A percentile compares a stretch with the other conserved stretches of the same genome.
Conservation (phyloP, 2,113 vertebrate species). For the Pedetes capensis region DNA sequence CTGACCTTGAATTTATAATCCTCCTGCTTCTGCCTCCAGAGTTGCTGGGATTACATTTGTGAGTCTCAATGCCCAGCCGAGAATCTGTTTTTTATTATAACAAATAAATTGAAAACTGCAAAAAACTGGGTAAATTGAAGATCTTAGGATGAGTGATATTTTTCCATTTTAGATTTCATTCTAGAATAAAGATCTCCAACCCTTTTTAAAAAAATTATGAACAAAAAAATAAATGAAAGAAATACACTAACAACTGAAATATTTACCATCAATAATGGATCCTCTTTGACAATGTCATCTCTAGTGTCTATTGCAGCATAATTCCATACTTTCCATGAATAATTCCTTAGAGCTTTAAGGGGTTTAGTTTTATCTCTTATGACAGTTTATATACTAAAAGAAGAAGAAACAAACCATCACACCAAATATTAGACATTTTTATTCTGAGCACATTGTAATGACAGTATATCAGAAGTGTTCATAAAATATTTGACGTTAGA, state of each 20-base stretch:
- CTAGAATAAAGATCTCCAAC: background rate
- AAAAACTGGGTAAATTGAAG: background rate
- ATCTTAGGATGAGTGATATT: background rate
- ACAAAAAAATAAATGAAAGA: background rate
- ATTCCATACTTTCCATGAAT: background rate
- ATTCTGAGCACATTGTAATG: background rate
- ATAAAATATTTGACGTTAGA: background rate
- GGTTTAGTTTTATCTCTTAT: background rate
- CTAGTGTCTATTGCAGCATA: background rate
- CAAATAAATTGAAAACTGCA: background rate
- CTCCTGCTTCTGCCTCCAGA: no score
- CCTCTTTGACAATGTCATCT: background rate
- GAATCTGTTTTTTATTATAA: no score
- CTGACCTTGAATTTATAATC: no score
- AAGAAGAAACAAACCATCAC: background rate
- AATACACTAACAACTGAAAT: background rate
- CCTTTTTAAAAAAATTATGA: background rate
- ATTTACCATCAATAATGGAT: background rate
- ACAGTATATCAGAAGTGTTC: background rate
- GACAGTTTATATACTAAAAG: background rate
- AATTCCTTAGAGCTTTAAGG: background rate
- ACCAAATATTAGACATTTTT: background rate
- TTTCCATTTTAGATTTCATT: background rate
- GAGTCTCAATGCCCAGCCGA: no score
- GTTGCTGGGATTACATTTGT: no score